phyloP scores from a whole-genome alignment of 2,888 invertebrate genomes.

The Amiota minor region DNA sequence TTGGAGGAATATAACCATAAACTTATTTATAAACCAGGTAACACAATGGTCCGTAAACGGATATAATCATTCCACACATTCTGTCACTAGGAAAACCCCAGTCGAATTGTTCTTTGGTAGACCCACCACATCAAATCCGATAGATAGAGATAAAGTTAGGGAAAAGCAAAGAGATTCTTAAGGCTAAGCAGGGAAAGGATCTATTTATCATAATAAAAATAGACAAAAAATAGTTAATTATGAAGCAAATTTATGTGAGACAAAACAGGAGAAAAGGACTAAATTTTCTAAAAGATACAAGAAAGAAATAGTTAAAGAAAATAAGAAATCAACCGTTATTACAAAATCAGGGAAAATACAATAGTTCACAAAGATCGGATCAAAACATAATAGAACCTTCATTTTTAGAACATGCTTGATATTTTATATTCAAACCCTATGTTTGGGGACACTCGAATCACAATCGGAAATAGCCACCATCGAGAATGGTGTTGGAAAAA shows the following conservation, averaged over 20 bases:
- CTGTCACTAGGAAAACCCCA: neutral
- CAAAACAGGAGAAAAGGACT: no score
- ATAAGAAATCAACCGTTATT: neutral
- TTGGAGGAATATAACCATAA: no score
- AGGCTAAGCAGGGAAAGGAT: neutral
- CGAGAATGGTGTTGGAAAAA: slow-evolving; percentile 23
- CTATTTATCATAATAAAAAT: neutral
- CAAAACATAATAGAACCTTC: neutral
- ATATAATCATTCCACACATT: neutral
- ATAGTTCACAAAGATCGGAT: neutral
- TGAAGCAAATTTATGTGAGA: no score
- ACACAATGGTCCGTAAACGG: no score
- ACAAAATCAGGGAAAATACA: neutral
- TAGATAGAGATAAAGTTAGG: neutral
- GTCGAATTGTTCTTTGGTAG: neutral
- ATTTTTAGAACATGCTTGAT: neutral
- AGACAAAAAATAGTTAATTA: neutral
- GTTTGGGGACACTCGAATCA: slow-evolving; percentile 12
- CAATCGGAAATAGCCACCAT: slow-evolving; percentile 25
- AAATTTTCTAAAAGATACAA: no score
- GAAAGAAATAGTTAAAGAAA: no score
- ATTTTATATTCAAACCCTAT: no score
- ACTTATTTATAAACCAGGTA: no score
- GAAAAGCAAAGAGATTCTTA: neutral
- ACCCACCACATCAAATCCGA: neutral